Percentiles rank a stretch among this genome's conserved stretches.
These are phyloP conservation scores for Aspiorhynchus laticeps DNA, from an alignment of 2,113 vertebrate species.

Conservation along the genomic window DNA sequence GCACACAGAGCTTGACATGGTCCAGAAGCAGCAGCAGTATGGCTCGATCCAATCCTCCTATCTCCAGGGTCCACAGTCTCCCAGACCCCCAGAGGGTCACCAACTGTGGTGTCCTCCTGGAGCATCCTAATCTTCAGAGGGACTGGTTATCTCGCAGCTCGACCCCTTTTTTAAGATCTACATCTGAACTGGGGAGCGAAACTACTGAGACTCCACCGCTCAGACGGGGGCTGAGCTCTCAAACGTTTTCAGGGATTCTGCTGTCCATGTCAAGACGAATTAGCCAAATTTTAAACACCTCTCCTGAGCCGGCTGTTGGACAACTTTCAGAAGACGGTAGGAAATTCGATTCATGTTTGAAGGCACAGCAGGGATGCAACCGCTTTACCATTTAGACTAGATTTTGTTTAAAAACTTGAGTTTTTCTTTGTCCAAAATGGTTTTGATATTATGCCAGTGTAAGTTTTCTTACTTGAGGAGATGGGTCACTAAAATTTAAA, in stretches of 20 bases:
- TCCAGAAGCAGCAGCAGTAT: slow-evolving; percentile 3
- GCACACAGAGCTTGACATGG: background rate
- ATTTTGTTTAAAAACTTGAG: background rate
- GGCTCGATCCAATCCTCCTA: background rate
- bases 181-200: slow-evolving; percentile 60
- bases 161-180: slow-evolving; percentile 63
- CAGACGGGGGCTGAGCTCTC: slow-evolving; percentile 33
- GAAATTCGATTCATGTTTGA: slow-evolving; percentile 37
- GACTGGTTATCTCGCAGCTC: slow-evolving; percentile 38
- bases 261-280: slow-evolving; percentile 62
- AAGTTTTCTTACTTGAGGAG: background rate
- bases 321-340: slow-evolving; percentile 63
- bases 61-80: slow-evolving; percentile 41
- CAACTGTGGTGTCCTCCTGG: slow-evolving; percentile 36
- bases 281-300: slow-evolving; percentile 53
- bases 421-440: background rate
- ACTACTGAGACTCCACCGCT: background rate
- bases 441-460: too few relatives aligned
- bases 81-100: slow-evolving; percentile 49
- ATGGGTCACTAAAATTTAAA: background rate
- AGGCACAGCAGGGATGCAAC: background rate
- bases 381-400: background rate
- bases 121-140: background rate
- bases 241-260: slow-evolving; percentile 54
- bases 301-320: slow-evolving; percentile 21